A percentile compares a stretch with the other conserved stretches of the same genome.
Conservation (phyloP, 2,113 vertebrate genomes). For the Microtus richardsoni region DNA sequence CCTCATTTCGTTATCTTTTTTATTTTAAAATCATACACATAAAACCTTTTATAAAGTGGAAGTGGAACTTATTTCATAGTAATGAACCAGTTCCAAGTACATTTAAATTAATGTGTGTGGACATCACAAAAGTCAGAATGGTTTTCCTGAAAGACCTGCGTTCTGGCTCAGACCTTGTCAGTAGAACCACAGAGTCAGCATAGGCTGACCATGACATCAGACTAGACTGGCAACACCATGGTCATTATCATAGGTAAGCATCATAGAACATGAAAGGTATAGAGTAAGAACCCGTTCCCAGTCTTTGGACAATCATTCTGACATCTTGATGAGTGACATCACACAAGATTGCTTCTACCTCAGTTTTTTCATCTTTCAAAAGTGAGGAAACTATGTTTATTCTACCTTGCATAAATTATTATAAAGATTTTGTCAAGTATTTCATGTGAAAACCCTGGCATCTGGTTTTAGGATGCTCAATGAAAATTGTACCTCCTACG, state of each 20-base stretch:
- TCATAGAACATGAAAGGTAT: background rate
- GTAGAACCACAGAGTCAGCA: background rate
- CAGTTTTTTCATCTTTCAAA: background rate
- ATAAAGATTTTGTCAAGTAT: background rate
- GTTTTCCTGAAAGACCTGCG: background rate
- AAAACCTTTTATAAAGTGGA: background rate
- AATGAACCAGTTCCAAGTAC: background rate
- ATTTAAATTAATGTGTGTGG: background rate
- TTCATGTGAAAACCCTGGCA: constrained; percentile 25
- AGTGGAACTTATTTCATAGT: background rate
- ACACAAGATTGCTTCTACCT: background rate
- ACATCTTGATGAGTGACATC: background rate
- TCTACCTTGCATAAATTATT: background rate
- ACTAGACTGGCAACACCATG: background rate
- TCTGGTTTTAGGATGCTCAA: background rate
- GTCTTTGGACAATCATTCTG: background rate
- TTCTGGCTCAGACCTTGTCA: background rate
- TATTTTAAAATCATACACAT: background rate
- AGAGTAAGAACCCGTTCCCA: background rate
- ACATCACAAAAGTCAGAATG: background rate
- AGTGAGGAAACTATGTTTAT: background rate
- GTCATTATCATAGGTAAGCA: background rate
- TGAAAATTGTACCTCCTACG: background rate
- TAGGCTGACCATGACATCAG: background rate
- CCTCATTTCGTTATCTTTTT: background rate